A percentile compares a stretch with the other conserved stretches of the same genome.
phyloP scores from a whole-genome alignment of 92 coral and sea anemone genomes.

The Anthopleura xanthogrammica region DNA sequence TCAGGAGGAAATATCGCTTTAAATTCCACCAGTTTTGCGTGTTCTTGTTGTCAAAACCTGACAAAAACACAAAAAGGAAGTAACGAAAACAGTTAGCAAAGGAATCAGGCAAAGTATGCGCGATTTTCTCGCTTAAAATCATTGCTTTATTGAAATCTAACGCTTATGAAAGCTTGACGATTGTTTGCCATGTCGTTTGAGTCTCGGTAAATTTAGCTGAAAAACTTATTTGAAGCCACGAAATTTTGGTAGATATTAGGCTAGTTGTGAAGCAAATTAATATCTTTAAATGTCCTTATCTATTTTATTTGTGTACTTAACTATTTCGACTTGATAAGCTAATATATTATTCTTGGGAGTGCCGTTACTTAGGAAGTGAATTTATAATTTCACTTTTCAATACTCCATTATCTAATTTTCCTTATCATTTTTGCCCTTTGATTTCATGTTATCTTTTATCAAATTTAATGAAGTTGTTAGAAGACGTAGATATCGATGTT shows the following conservation, averaged over 20 bases:
- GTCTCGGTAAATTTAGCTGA: not conserved
- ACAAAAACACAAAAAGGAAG: conserved; percentile 6
- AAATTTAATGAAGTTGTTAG: not conserved
- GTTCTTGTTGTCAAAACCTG: conserved; percentile 22
- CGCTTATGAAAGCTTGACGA: not conserved
- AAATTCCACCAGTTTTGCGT: not conserved
- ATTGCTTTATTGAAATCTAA: not conserved
- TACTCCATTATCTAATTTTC: not conserved
- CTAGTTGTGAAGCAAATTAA: not conserved
- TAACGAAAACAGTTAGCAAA: conserved; percentile 20
- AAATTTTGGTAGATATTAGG: not conserved
- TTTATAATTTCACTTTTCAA: not conserved
- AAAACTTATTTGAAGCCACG: not conserved
- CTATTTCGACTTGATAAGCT: not conserved
- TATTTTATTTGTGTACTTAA: not conserved
- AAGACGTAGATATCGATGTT: not conserved
- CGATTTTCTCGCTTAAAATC: conserved; percentile 27
- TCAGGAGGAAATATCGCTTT: not conserved
- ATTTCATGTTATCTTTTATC: not conserved
- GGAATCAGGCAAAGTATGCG: conserved; percentile 96
- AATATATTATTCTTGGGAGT: not conserved
- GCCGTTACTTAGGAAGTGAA: not conserved
- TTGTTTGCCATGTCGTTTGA: not conserved
- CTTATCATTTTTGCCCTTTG: not conserved
- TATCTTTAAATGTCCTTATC: not conserved